phyloP scores from a whole-genome alignment of 1,140 invertebrate genomes.

The Drosophila sturtevanti region DNA sequence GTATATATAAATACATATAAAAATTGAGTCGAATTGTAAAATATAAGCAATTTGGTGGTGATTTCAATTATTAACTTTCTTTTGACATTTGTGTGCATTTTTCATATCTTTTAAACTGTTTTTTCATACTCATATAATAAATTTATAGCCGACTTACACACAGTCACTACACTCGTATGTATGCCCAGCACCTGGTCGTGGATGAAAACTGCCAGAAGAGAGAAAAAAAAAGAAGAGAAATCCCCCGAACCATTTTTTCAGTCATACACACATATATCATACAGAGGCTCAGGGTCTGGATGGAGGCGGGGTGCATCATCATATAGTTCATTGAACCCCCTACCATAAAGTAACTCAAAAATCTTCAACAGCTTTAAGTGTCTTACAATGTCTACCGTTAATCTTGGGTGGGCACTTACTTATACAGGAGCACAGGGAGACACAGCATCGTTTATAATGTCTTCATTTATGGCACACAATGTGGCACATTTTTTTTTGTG shows the following conservation, averaged over 20 bases:
- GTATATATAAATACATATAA: neutral
- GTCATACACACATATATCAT: constrained; percentile 66
- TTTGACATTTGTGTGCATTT: constrained; percentile 42
- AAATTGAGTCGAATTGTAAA: neutral
- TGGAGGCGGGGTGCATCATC: constrained; percentile 45
- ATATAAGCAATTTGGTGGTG: constrained; percentile 4
- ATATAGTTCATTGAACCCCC: constrained; percentile 77
- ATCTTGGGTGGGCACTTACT: constrained; percentile 59
- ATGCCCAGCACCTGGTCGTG: constrained; percentile 7
- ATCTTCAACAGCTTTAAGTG: constrained; percentile 76
- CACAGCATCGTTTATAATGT: constrained; percentile 69
- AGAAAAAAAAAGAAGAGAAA: neutral
- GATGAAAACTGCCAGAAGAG: neutral
- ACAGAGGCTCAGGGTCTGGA: constrained; percentile 7
- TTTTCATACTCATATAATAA: constrained; percentile 51
- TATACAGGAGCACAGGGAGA: constrained; percentile 31
- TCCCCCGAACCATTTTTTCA: constrained; percentile 11
- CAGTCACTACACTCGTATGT: constrained; percentile 19
- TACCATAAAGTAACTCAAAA: constrained; percentile 66
- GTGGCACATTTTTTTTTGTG: constrained; percentile 68
- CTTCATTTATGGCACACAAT: constrained; percentile 77
- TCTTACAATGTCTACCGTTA: constrained; percentile 79
- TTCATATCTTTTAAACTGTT: constrained; percentile 57
- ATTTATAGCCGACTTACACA: constrained; percentile 45
- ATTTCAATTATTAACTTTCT: constrained; percentile 6